Evolutionary conservation across 1,140 invertebrate genomes (phyloP).

Genomic region (Bombus difficillimus): DNA sequence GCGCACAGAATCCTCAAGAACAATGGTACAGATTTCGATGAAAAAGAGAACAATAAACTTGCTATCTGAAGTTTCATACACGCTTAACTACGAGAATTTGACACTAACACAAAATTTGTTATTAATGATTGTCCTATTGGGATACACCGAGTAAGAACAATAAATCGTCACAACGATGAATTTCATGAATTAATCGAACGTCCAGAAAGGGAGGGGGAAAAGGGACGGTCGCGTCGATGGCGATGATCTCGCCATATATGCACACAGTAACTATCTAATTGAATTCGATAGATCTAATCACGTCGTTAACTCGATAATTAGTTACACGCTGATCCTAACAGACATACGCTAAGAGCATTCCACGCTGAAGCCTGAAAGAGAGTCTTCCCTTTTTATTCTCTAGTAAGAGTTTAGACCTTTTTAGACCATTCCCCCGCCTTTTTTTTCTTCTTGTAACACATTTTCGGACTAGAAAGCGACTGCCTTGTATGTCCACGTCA

Average conservation of each 20-base stretch:
- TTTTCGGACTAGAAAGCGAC: slow-evolving; percentile 47
- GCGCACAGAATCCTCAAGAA: neutral
- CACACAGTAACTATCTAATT: slow-evolving; percentile 59
- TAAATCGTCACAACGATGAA: neutral
- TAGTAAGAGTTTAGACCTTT: slow-evolving; percentile 21
- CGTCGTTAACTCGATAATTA: slow-evolving; percentile 67
- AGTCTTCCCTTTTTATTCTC: slow-evolving; percentile 8
- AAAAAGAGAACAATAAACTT: neutral
- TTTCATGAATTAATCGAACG: slow-evolving; percentile 1
- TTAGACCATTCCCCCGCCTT: neutral
- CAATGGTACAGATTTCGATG: neutral
- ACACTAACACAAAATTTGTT: slow-evolving; percentile 48
- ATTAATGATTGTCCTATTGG: slow-evolving; percentile 68
- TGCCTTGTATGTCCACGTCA: slow-evolving; percentile 6
- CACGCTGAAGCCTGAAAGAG: slow-evolving; percentile 52
- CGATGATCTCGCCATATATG: slow-evolving; percentile 40
- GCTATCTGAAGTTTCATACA: neutral
- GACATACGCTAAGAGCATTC: slow-evolving; percentile 52
- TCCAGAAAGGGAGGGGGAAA: slow-evolving; percentile 45
- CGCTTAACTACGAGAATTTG: neutral
- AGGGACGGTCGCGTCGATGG: slow-evolving; percentile 41
- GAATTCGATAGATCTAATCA: slow-evolving; percentile 66
- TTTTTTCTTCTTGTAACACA: slow-evolving; percentile 6
- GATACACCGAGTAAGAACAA: slow-evolving; percentile 38
- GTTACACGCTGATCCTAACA: slow-evolving; percentile 59